phyloP scores from a whole-genome alignment of 2,888 invertebrate species.

The Agrypnus murinus region DNA sequence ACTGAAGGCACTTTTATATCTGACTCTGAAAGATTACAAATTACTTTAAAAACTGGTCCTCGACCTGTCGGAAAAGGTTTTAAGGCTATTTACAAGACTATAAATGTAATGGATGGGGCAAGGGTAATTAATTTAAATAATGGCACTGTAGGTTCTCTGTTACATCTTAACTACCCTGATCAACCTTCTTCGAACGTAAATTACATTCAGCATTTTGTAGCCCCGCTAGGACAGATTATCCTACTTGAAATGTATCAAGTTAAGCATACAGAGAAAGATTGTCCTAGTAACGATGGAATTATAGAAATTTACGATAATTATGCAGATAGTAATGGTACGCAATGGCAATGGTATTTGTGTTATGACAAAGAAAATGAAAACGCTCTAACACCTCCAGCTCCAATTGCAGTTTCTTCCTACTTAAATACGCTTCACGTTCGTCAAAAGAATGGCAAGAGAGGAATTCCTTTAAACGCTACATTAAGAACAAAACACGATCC shows the following conservation, averaged over 20 bases:
- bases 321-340: constrained; percentile 81
- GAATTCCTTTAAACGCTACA: constrained; percentile 77
- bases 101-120: constrained; percentile 67
- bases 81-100: constrained; percentile 78
- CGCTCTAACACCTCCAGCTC: constrained; percentile 66
- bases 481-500: constrained; percentile 78
- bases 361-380: constrained; percentile 66
- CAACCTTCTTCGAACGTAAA: constrained; percentile 73
- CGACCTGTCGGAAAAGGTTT: constrained; percentile 81
- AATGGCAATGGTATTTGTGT: constrained; percentile 79
- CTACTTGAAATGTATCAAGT: constrained; percentile 73
- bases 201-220: constrained; percentile 75
- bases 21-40: constrained; percentile 75
- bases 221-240: constrained; percentile 74
- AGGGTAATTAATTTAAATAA: constrained; percentile 71
- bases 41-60: constrained; percentile 79
- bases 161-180: constrained; percentile 77
- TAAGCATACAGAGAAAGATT: constrained; percentile 69
- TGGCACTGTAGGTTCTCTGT: constrained; percentile 71
- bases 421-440: constrained; percentile 79
- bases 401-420: constrained; percentile 79
- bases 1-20: constrained; percentile 82
- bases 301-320: constrained; percentile 78
- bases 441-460: constrained; percentile 71
- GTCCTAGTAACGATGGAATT: constrained; percentile 57